phyloP scores from a whole-genome alignment of 64 coral and sea anemone genomes.

The Orbicella faveolata region DNA sequence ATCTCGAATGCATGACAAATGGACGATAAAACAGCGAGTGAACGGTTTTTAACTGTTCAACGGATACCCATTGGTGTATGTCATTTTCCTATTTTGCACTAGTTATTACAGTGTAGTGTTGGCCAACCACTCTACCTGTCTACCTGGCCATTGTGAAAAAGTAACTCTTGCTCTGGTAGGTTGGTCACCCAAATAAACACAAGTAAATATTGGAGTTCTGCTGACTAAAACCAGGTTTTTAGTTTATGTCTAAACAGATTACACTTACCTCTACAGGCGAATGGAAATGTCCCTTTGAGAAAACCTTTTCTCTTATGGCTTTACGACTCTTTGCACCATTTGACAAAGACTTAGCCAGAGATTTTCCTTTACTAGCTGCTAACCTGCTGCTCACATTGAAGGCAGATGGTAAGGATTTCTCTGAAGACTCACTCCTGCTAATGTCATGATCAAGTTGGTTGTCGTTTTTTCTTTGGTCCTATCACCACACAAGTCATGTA shows the following conservation, averaged over 20 bases:
- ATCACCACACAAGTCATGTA: not conserved
- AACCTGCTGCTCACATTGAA: slow-evolving; percentile 22
- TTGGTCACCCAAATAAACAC: too few relatives aligned
- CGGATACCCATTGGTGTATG: too few relatives aligned
- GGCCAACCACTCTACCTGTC: too few relatives aligned
- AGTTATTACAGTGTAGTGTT: too few relatives aligned
- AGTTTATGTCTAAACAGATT: not conserved
- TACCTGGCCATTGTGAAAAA: too few relatives aligned
- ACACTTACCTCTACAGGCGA: not conserved
- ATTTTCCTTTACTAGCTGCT: slow-evolving; percentile 20
- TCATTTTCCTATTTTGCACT: too few relatives aligned
- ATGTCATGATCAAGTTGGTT: not conserved
- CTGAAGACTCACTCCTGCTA: not conserved
- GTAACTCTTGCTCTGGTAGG: too few relatives aligned
- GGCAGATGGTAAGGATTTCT: slow-evolving; percentile 26
- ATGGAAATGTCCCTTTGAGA: not conserved
- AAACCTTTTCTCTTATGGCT: slow-evolving; percentile 21
- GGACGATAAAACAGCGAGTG: too few relatives aligned
- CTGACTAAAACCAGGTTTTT: too few relatives aligned
- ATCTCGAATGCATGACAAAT: too few relatives aligned
- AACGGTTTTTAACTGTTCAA: too few relatives aligned
- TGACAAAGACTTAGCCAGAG: not conserved
- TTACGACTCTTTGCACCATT: slow-evolving; percentile 17
- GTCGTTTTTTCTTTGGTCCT: not conserved
- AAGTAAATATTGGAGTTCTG: too few relatives aligned